phyloP scores from a whole-genome alignment of 2,797 vertebrate genomes.

The Tarsius wallacei region DNA sequence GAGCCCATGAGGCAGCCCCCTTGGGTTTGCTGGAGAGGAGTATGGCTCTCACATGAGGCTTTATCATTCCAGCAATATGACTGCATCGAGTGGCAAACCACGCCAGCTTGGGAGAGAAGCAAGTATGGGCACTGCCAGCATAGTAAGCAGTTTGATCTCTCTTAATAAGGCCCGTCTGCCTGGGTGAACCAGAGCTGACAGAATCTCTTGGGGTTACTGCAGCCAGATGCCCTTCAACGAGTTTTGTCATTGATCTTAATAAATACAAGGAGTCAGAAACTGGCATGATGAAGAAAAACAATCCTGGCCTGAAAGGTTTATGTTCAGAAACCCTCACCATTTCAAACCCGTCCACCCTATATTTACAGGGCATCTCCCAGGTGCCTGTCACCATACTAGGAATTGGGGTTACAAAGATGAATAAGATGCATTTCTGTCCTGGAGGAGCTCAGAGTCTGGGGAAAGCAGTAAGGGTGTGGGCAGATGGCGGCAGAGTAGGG shows the following conservation, averaged over 20 bases:
- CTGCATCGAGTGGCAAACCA: accelerated
- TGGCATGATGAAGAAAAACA: slow-evolving; percentile 3
- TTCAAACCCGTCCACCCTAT: slow-evolving; percentile 40
- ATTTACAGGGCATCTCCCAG: slow-evolving; percentile 36
- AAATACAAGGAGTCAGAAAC: slow-evolving; percentile 74
- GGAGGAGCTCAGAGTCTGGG: not conserved
- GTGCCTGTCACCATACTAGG: not conserved
- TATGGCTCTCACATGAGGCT: not conserved
- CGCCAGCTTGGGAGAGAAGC: not conserved
- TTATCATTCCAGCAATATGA: not conserved
- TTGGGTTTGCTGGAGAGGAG: not conserved
- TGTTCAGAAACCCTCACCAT: slow-evolving; percentile 31
- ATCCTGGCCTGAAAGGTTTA: slow-evolving; percentile 22
- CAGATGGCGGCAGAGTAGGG: not conserved
- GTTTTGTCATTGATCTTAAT: slow-evolving; percentile 83
- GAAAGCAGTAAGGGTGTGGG: not conserved
- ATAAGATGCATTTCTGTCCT: not conserved
- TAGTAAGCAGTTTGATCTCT: slow-evolving; percentile 83
- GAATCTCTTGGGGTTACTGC: slow-evolving; percentile 78
- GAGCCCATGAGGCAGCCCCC: not conserved
- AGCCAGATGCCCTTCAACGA: slow-evolving; percentile 74
- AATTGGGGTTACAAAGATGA: not conserved
- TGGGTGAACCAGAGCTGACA: slow-evolving; percentile 64
- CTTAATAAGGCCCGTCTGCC: slow-evolving; percentile 86
- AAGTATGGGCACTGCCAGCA: slow-evolving; percentile 75